A percentile compares a stretch with the other conserved stretches of the same genome.
Evolutionary conservation across 2,888 invertebrate genomes (phyloP).

Genomic region (Orthonevra nobilis): DNA sequence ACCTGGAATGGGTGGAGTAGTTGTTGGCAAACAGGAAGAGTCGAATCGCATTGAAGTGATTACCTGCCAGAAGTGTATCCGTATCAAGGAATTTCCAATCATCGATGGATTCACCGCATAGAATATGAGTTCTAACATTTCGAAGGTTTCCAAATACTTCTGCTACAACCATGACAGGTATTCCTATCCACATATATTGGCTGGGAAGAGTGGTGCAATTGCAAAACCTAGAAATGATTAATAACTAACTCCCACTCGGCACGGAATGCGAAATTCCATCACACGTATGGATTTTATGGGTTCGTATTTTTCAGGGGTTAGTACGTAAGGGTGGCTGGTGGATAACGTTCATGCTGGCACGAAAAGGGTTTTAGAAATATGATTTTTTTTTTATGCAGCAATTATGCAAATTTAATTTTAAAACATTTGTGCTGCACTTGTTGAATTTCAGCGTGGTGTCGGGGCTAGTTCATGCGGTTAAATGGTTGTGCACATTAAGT

Average conservation of each 20-base stretch:
- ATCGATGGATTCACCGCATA: constrained; percentile 6
- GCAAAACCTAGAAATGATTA: constrained; percentile 34
- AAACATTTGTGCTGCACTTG: constrained; percentile 31
- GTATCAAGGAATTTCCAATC: constrained; percentile 31
- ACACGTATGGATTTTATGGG: not conserved
- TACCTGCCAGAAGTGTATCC: constrained; percentile 34
- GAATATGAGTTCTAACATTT: no score
- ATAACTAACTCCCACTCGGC: constrained; percentile 34
- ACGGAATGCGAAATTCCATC: constrained; percentile 42
- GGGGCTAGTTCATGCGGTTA: not conserved
- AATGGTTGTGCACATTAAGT: no score
- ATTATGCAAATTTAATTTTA: constrained; percentile 50
- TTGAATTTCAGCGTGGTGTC: constrained; percentile 12
- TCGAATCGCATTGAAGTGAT: constrained; percentile 1
- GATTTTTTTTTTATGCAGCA: constrained; percentile 22
- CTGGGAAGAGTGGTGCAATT: no score
- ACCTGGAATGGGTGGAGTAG: no score
- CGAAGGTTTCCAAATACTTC: no score
- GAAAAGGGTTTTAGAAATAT: not conserved
- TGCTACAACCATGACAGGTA: no score
- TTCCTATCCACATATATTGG: no score
- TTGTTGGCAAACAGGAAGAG: not conserved
- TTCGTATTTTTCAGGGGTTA: not conserved
- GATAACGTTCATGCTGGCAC: constrained; percentile 6
- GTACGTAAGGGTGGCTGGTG: not conserved